Conservation (phyloP, 2,113 vertebrate genomes). For the Terrapene triunguis region DNA sequence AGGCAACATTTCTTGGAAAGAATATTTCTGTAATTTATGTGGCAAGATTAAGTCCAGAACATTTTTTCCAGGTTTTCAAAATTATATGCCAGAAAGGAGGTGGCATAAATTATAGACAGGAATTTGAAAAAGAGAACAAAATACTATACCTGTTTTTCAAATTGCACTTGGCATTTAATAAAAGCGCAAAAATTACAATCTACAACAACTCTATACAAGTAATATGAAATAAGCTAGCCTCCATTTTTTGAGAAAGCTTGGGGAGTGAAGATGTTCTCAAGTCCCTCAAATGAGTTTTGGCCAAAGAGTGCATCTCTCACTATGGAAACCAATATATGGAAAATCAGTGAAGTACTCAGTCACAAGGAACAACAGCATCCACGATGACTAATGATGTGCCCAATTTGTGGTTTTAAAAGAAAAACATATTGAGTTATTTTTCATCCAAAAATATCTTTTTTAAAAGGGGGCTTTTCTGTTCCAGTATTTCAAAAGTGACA, state of each 20-base stretch:
- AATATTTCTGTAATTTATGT: neutral
- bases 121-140: neutral
- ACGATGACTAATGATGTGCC: neutral
- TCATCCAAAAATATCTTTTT: slow-evolving; percentile 3
- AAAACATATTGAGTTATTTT: neutral
- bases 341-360: neutral
- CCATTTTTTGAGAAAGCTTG: neutral
- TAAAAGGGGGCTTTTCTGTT: neutral
- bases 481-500: neutral
- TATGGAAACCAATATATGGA: neutral
- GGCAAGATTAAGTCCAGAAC: neutral
- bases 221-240: neutral
- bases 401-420: slow-evolving; percentile 20
- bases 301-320: neutral
- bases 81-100: neutral
- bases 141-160: neutral
- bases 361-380: neutral
- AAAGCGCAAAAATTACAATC: neutral
- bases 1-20: neutral
- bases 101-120: neutral
- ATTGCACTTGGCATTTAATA: neutral
- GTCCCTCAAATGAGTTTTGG: neutral
- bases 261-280: neutral
- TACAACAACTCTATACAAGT: neutral
- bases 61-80: slow-evolving; percentile 8